Conservation (phyloP, 2,113 vertebrate genomes). For the Heliornis fulica region DNA sequence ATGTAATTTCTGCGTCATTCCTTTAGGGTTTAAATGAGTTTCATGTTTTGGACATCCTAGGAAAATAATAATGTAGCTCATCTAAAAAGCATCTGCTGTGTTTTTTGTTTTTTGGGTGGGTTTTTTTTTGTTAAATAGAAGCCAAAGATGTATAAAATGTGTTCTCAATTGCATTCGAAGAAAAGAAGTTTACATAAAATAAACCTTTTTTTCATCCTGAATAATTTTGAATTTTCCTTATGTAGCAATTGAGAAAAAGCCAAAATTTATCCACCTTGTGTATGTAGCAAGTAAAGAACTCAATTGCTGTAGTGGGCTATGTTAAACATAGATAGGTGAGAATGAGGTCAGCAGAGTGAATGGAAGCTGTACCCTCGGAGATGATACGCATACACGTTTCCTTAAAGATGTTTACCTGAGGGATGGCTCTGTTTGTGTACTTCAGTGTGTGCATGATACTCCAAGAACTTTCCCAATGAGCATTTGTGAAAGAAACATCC, state of each 20-base stretch:
- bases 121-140: neutral
- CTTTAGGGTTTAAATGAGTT: slow-evolving; percentile 24
- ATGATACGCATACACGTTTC: neutral
- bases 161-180: slow-evolving; percentile 37
- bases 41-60: neutral
- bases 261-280: neutral
- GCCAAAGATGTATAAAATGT: slow-evolving; percentile 29
- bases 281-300: neutral
- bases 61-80: neutral
- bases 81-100: slow-evolving; percentile 3
- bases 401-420: neutral
- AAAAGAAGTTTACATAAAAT: slow-evolving; percentile 12
- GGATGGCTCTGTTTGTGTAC: neutral
- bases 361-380: neutral
- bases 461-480: neutral
- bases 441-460: neutral
- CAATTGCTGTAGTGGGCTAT: neutral
- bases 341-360: slow-evolving; percentile 42
- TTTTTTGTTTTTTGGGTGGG: neutral
- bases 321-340: slow-evolving; percentile 25
- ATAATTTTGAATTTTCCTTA: neutral
- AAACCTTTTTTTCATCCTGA: neutral
- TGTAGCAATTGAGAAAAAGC: neutral
- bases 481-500: neutral
- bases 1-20: slow-evolving; percentile 38